Evolutionary conservation across 1,140 invertebrate species (phyloP), one percentile per base, ranked within the genome.

Genomic region (Pteromalus puparum): DNA sequence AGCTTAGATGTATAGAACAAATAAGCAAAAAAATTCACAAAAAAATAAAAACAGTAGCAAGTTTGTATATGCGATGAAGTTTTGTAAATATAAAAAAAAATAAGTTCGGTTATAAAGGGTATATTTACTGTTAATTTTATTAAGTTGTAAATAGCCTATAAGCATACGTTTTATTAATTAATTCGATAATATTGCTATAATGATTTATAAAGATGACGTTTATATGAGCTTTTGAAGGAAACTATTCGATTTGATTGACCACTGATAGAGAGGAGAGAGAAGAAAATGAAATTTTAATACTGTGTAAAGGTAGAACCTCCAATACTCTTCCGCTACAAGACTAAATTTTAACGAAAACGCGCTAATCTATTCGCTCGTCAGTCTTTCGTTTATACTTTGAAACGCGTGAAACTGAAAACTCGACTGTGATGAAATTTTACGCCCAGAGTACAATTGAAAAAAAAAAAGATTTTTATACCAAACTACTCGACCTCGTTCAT

Each of bases 71-170:
- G 72, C n/a, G n/a, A 81, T 86, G 65, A 81, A 65, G 76, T 86
- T 77, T 81, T 84, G 80, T 68, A 76, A 81, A 86, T 77, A 85
- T 46, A 85, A 53, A 72, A 84, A n/a, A 30, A 48, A 34, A 75
- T 79, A 76, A 72, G 48, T 84, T 73, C 38, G 38, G 68, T 79
- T 87, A 30, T 83, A 73, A 82, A 74, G 48, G 73, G 61, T 82
- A 74, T 85, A 74, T n/a, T 61, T 68, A 74, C 53, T 85, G 48
- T 81, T 85, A 82, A 67, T 82, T 84, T 82, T 75, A 80, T 13
- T 82, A 34, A 82, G 67, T 85, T 83, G 73, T 80, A 87, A 83
- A 83, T 61, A 74, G 12, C 77, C 82, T 83, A 77, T 87, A 86
- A 86, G 77, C 81, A 76, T 68, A 48, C 10, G 38, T 76, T 84